These are phyloP conservation scores for Diphyllodes magnificus DNA, from an alignment of 2,113 vertebrate genomes.

Conservation along the genomic window DNA sequence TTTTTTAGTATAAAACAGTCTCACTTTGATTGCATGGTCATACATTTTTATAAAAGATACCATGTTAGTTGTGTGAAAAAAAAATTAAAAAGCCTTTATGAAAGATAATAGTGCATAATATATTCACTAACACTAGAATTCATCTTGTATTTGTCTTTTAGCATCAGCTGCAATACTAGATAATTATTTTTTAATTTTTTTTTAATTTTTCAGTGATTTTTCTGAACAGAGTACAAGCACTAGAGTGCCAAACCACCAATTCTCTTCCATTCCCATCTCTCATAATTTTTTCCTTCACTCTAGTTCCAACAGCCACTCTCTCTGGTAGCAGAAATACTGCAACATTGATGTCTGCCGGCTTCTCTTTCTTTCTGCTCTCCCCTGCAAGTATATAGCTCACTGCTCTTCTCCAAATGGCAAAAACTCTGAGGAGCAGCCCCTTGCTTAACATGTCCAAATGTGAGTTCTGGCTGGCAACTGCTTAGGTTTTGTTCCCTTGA, in stretches of 20 bases:
- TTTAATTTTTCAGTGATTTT: not conserved
- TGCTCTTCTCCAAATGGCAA: constrained; percentile 57
- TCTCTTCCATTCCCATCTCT: constrained; percentile 10
- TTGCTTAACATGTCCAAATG: constrained; percentile 68
- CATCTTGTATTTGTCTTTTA: not conserved
- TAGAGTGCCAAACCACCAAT: not conserved
- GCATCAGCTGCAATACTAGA: not conserved
- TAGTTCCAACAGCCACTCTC: constrained; percentile 39
- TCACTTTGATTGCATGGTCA: not conserved
- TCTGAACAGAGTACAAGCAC: not conserved
- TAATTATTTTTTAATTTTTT: not conserved
- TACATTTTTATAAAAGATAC: not conserved
- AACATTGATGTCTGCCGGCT: constrained; percentile 36
- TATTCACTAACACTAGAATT: not conserved
- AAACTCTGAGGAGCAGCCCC: constrained; percentile 49
- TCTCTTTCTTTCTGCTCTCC: not conserved
- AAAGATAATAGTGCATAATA: not conserved
- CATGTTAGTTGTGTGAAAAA: not conserved
- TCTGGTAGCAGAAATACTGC: constrained; percentile 60
- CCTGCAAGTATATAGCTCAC: not conserved
- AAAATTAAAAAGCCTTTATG: not conserved
- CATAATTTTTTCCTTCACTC: constrained; percentile 46
- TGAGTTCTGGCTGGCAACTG: constrained; percentile 63
- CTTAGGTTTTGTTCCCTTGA: constrained; percentile 59
- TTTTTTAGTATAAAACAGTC: not conserved